Conservation (phyloP, 2,113 vertebrate species). For the Pseudorectes ferrugineus region DNA sequence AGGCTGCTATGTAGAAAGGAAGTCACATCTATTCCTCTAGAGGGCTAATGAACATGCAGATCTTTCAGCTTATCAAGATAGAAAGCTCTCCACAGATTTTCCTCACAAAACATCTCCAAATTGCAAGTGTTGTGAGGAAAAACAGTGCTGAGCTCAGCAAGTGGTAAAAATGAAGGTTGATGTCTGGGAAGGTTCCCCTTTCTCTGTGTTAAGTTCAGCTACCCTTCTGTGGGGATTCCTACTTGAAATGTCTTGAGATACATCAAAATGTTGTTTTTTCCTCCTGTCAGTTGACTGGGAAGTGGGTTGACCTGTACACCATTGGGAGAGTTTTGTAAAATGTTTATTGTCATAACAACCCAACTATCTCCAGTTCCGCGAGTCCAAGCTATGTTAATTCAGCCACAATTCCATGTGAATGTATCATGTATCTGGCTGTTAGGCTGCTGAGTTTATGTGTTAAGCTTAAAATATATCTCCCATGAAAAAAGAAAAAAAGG, state of each 20-base stretch:
- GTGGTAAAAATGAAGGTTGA: neutral
- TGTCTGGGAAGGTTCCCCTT: neutral
- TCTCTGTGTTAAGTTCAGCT: neutral
- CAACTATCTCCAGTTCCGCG: neutral
- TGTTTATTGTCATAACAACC: neutral
- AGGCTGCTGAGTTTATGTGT: neutral
- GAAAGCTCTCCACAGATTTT: neutral
- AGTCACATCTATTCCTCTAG: neutral
- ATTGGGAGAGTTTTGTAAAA: neutral
- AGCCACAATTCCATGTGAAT: neutral
- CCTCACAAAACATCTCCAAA: neutral
- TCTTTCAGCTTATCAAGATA: neutral
- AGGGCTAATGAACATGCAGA: neutral
- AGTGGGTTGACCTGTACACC: neutral
- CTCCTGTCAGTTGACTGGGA: neutral
- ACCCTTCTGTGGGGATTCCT: neutral
- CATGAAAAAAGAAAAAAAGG: rapidly evolving
- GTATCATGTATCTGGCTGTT: neutral
- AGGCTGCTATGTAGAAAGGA: neutral
- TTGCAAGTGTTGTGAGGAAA: neutral
- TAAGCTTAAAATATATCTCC: neutral
- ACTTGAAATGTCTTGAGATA: neutral
- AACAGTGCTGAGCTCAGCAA: neutral
- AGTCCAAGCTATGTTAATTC: neutral
- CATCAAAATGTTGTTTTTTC: neutral